Base-by-base conservation (phyloP, 2,888 invertebrate species). In the Andrena flavipes region DNA sequence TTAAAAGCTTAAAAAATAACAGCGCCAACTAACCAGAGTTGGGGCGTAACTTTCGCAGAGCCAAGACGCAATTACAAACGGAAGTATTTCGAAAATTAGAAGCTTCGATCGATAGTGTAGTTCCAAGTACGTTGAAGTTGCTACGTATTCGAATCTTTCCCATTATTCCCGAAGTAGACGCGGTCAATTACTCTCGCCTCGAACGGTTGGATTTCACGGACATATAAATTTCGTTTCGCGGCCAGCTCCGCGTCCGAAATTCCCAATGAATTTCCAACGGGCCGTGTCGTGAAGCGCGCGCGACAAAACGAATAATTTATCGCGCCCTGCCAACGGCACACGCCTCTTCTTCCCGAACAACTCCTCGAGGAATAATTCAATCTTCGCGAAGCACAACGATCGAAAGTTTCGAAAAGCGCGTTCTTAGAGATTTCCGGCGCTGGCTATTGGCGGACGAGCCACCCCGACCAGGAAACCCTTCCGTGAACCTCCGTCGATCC, bases 311-410 rank as follows among this genome's bases (percentile, higher is more conserved):
- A 81, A 88, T 88, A 88, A 87, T 82, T 87, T 80, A 87, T 86
- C 87, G 65, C 42, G 20, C 65, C 30, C 73, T 83, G 88, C 83
- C 88, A 87, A 73, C 70, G 79, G 80, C 87, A 88, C 82, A 76
- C 79, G 81, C 69, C 64, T 72, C 74, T 81, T 63, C 75, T 71
- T 59, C 76, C 48, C 68, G 65, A 72, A 60, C 74, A 70, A 85
- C 86, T 85, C 62, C 64, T 56, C 76, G 16, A 82, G 71, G 85
- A 91, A 91, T 91, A 91, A 91, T 91, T 91, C 91, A 92, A 91
- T 91, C 88, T 87, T 82, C 79, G 77, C 76, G 80, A 83, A 84
- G 77, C 84, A 82, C 80, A 87, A 86, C 86, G 89, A 90, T 89
- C 87, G 87, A 87, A 92, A 92, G 87, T 92, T 91, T 90, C 86